These are phyloP conservation scores for Cryptophagus acutangulus DNA, from an alignment of 2,888 invertebrate genomes.

Conservation along the genomic window DNA sequence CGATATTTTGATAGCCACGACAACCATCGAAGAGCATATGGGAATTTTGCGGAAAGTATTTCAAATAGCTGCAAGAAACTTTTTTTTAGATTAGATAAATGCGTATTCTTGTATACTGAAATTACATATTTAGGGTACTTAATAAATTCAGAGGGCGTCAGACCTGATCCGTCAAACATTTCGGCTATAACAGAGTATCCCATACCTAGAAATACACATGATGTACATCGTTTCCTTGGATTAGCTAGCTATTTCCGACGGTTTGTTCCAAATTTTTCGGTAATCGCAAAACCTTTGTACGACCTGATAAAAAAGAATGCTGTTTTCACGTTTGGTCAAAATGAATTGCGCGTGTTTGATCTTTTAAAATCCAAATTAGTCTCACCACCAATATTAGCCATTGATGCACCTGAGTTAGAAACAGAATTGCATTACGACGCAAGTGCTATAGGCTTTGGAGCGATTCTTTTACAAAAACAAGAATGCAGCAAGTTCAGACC, in stretches of 20 bases:
- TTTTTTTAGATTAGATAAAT: conserved; percentile 29
- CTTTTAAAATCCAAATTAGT: neutral
- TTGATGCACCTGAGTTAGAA: neutral
- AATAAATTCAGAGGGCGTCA: neutral
- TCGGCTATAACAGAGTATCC: conserved; percentile 17
- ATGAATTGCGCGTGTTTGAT: neutral
- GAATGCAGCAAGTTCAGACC: neutral
- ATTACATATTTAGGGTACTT: conserved; percentile 12
- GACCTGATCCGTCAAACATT: conserved; percentile 12
- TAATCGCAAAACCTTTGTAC: conserved; percentile 21
- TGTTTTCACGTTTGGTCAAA: neutral
- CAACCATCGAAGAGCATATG: conserved; percentile 21
- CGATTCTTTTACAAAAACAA: neutral
- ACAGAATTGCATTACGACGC: conserved; percentile 24
- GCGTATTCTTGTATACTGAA: conserved; percentile 23
- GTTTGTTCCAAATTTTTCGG: conserved; percentile 21
- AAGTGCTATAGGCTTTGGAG: conserved; percentile 4
- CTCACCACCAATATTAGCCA: neutral
- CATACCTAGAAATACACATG: conserved; percentile 11
- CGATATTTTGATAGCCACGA: conserved; percentile 24
- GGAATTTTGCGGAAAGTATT: conserved; percentile 21
- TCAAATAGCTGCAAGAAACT: conserved; percentile 10
- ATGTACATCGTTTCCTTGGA: conserved; percentile 22
- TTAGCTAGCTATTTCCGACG: conserved; percentile 24
- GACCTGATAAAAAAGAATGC: conserved; percentile 15